Evolutionary conservation across 2,113 vertebrate genomes (phyloP).

Genomic region (Brachypteracias leptosomus): DNA sequence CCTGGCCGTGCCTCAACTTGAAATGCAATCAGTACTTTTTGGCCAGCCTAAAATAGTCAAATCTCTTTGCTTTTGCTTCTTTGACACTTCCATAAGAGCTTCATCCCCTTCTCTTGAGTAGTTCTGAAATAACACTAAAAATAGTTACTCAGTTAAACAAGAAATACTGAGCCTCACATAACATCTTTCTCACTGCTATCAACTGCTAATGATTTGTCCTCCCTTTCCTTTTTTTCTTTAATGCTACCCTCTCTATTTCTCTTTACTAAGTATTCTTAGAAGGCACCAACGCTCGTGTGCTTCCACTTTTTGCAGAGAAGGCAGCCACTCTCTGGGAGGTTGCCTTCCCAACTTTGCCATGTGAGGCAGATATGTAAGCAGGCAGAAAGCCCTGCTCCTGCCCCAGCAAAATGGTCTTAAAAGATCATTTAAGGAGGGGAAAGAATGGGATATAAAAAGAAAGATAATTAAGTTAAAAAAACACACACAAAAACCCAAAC

Average conservation of each 20-base stretch:
- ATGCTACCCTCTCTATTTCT: neutral
- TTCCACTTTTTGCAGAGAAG: neutral
- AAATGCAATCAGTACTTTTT: neutral
- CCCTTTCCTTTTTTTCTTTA: neutral
- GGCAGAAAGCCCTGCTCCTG: neutral
- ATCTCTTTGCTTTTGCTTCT: neutral
- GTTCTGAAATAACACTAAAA: neutral
- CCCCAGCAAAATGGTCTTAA: neutral
- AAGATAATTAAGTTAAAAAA: neutral
- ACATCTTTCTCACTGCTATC: neutral
- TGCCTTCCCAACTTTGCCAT: neutral
- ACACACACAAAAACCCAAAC: neutral
- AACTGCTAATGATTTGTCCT: neutral
- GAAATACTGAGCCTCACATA: neutral
- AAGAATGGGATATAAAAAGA: neutral
- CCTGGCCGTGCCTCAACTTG: neutral
- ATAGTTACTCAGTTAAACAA: neutral
- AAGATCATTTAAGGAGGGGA: neutral
- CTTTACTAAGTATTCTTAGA: neutral
- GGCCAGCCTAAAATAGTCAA: neutral
- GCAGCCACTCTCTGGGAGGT: neutral
- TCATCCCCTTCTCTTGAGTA: neutral
- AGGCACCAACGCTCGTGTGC: rapidly evolving
- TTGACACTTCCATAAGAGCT: neutral
- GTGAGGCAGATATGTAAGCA: neutral